These are phyloP conservation scores for Lymantria dispar DNA, from an alignment of 2,888 invertebrate genomes.

Conservation along the genomic window DNA sequence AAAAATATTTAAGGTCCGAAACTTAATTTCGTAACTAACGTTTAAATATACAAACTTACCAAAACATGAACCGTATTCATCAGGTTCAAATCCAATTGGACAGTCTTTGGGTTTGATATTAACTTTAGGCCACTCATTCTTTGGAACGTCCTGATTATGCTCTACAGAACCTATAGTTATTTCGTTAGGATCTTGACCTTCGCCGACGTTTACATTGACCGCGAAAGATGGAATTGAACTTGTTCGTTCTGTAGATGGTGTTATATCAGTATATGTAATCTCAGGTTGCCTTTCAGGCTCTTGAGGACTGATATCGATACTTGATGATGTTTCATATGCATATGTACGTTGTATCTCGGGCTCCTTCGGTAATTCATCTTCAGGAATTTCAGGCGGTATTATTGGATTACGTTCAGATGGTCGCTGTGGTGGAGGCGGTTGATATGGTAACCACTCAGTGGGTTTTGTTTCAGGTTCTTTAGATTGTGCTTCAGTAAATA, in stretches of 20 bases:
- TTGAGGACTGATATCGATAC: slow-evolving; percentile 21
- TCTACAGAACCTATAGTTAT: slow-evolving; percentile 49
- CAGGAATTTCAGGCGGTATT: slow-evolving; percentile 15
- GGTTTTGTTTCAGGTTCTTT: slow-evolving; percentile 14
- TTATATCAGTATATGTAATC: slow-evolving; percentile 38
- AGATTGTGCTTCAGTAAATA: slow-evolving; percentile 10
- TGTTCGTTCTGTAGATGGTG: slow-evolving; percentile 20
- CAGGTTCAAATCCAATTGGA: slow-evolving; percentile 77
- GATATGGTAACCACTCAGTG: slow-evolving; percentile 11
- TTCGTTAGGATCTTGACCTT: slow-evolving; percentile 46
- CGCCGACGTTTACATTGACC: slow-evolving; percentile 43
- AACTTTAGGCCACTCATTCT: slow-evolving; percentile 57
- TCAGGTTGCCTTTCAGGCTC: slow-evolving; percentile 24
- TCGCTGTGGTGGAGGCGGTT: slow-evolving; percentile 10
- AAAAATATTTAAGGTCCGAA: no score
- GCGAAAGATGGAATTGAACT: slow-evolving; percentile 34
- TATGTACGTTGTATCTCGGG: slow-evolving; percentile 11
- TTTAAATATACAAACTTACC: no score
- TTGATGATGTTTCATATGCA: slow-evolving; percentile 15
- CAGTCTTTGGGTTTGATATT: slow-evolving; percentile 55
- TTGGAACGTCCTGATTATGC: slow-evolving; percentile 51
- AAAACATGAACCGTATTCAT: slow-evolving; percentile 80
- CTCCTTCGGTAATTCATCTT: slow-evolving; percentile 18
- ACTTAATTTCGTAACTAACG: no score
- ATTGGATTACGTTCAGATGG: neutral